These are phyloP conservation scores for Trichacis sp. DNA, from an alignment of 2,888 invertebrate genomes.

Conservation along the genomic window DNA sequence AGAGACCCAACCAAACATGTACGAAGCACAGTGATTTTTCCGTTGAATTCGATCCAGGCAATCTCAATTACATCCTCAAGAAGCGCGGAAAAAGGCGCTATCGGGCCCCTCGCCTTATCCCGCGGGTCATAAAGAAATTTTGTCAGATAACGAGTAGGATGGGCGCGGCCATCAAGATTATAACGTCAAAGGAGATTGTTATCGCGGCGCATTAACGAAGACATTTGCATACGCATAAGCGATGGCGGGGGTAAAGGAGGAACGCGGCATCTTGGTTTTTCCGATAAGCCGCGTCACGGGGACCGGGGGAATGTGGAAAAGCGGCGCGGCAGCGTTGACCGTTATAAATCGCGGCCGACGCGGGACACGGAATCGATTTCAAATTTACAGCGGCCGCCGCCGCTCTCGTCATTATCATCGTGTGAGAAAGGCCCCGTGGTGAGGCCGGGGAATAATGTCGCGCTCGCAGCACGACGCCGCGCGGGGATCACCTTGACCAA, in stretches of 20 bases:
- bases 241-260: constrained; percentile 14
- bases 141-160: neutral
- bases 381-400: constrained; percentile 26
- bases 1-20: no score
- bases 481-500: constrained; percentile 48
- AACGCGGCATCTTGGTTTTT: constrained; percentile 2
- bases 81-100: neutral
- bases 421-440: constrained; percentile 5
- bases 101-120: neutral
- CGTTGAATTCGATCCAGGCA: neutral
- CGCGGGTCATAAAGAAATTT: neutral
- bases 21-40: neutral
- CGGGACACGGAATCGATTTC: constrained; percentile 32
- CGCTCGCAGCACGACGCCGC: constrained; percentile 27
- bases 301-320: constrained; percentile 14
- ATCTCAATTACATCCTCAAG: neutral
- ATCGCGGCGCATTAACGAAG: constrained; percentile 21
- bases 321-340: constrained; percentile 6
- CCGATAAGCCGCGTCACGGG: constrained; percentile 14
- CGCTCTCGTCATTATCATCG: constrained; percentile 31
- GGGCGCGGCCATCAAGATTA: constrained; percentile 21
- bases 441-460: constrained; percentile 36
- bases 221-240: constrained; percentile 15
- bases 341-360: constrained; percentile 31
- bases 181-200: constrained; percentile 14